Evolutionary conservation across 2,797 vertebrate genomes (phyloP), one percentile per base, ranked within the genome.

Genomic region (Molossus molossus): DNA sequence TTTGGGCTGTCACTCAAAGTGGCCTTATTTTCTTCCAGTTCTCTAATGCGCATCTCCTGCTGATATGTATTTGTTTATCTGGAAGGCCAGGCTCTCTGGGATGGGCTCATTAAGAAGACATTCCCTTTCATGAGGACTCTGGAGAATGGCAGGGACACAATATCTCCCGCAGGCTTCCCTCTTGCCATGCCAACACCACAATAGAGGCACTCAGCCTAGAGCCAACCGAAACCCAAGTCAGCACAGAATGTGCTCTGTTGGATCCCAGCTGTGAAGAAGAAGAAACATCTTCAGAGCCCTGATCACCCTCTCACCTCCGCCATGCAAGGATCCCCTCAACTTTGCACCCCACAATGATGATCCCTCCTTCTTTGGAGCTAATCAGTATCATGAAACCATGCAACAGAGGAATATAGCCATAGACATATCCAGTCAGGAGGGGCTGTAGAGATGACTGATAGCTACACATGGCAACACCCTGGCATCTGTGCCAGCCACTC

Each of bases 41-140:
- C 82, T 84, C 67, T 92, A 90, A 60, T 69, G 90, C 80, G 10
- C 83, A 7, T 70, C 83, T 89, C 91, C 95, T 60, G 67, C 90
- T 90, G 97, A n/a, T 73, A 76, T 37, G 69, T 96, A 90, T 91
- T 96, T 97, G 95, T 96, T 95, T 92, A 92, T 97, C 83, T 94
- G 67, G 97, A 97, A 95, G 95, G 86, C 87, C 90, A 95, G 76
- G 37, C 85, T 97, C 90, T 65, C 79, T 87, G 91, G 76, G 92
- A 73, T 40, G 48, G 95, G 45, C 87, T 96, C 76, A 87, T 97
- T 96, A 96, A 77, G 90, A 90, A 81, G 86, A 50, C 76, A 62
- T 92, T 87, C 8, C 65, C 55, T 93, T 95, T 93, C 25, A 60
- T 0, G 20, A 90, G 72, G 55, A 33, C 86, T 17, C 6, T 1